Conservation (phyloP, 2,113 vertebrate species). For the Coracopsis vasa region DNA sequence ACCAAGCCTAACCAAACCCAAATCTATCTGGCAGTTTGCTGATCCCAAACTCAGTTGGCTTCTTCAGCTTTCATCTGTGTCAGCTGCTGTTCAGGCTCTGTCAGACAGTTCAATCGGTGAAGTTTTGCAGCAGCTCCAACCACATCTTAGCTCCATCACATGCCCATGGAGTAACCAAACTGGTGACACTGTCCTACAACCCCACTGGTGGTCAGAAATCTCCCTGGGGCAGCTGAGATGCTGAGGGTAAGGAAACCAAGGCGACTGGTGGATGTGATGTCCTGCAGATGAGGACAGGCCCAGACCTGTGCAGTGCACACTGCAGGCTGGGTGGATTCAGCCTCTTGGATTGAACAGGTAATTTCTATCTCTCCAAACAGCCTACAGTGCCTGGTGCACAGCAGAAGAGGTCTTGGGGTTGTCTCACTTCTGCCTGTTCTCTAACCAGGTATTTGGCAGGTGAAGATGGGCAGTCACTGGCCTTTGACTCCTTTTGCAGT, state of each 20-base stretch:
- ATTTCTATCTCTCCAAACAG: background rate
- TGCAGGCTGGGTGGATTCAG: background rate
- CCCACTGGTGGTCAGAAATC: background rate
- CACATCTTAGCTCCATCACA: background rate
- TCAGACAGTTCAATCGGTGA: background rate
- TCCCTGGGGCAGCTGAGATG: background rate
- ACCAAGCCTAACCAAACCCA: background rate
- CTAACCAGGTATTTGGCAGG: background rate
- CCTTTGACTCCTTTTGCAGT: background rate
- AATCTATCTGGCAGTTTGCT: background rate
- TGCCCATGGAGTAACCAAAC: background rate
- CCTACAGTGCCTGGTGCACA: accelerated
- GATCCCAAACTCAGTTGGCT: background rate
- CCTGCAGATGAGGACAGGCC: background rate
- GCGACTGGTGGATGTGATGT: background rate
- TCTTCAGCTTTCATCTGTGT: background rate
- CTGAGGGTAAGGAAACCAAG: background rate
- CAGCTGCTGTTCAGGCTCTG: background rate
- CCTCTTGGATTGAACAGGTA: too few relatives aligned
- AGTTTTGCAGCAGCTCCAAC: background rate
- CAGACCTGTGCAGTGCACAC: background rate
- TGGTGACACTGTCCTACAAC: background rate
- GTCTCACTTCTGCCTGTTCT: background rate
- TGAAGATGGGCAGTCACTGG: background rate
- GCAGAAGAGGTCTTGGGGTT: background rate